Percentiles rank a stretch among this genome's conserved stretches.
These are phyloP conservation scores for Thalassophryne amazonica DNA, from an alignment of 2,797 vertebrate species.

Conservation along the genomic window DNA sequence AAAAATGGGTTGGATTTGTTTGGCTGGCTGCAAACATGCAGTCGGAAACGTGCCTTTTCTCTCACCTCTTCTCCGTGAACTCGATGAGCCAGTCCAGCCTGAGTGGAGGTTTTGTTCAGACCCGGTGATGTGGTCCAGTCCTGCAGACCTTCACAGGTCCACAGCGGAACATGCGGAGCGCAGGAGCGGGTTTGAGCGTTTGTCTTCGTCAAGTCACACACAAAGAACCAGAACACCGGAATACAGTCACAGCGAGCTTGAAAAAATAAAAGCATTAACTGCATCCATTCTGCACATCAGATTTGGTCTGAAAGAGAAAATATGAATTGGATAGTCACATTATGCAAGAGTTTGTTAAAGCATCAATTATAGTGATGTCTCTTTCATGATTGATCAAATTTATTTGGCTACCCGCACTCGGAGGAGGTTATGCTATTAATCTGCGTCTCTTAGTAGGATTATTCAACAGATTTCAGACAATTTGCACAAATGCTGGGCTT, in stretches of 20 bases:
- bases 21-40: too few species aligned
- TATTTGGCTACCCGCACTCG: too few species aligned
- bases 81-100: neutral
- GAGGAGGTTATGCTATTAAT: too few species aligned
- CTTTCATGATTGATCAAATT: too few species aligned
- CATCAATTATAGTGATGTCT: too few species aligned
- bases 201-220: neutral
- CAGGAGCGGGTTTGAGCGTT: constrained; percentile 42
- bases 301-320: neutral
- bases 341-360: too few species aligned
- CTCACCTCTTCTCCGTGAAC: neutral
- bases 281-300: neutral
- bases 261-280: constrained; percentile 42
- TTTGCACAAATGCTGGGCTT: too few species aligned
- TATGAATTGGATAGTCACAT: too few species aligned
- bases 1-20: too few species aligned
- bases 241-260: constrained; percentile 10
- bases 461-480: too few species aligned
- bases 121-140: constrained; percentile 21
- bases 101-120: constrained; percentile 7
- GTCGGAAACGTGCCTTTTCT: neutral
- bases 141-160: constrained; percentile 14
- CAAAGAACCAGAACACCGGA: neutral
- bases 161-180: constrained; percentile 23
- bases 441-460: too few species aligned